Evolutionary conservation across 2,797 vertebrate genomes (phyloP).

Genomic region (Paedocypris micromegethes): DNA sequence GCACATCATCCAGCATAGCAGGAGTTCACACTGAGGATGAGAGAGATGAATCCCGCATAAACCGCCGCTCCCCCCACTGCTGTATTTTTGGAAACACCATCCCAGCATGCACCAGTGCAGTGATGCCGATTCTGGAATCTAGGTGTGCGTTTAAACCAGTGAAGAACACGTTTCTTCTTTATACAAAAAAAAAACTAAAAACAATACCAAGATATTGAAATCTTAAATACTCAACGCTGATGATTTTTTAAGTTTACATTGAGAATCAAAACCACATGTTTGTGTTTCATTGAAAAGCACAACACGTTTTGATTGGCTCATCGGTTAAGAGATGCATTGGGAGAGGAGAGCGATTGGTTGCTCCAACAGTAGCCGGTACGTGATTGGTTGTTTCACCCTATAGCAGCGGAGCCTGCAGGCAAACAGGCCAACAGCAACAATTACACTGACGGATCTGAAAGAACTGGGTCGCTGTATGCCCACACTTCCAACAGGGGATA

Average conservation of each 20-base stretch:
- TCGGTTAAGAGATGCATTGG: slow-evolving; percentile 6
- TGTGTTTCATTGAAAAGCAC: background rate
- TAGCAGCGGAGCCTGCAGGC: slow-evolving; percentile 55
- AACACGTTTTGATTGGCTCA: slow-evolving; percentile 16
- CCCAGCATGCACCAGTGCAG: slow-evolving; percentile 54
- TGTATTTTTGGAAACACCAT: slow-evolving; percentile 64
- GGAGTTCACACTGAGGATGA: slow-evolving; percentile 24
- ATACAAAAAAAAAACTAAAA: no score
- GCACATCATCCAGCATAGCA: slow-evolving; percentile 52
- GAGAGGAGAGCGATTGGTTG: slow-evolving; percentile 27
- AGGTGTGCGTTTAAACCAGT: slow-evolving; percentile 57
- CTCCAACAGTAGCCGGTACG: slow-evolving; percentile 7
- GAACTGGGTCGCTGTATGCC: slow-evolving; percentile 69
- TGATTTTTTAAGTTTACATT: no score
- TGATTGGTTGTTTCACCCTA: slow-evolving; percentile 32
- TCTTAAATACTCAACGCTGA: no score
- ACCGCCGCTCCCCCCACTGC: slow-evolving; percentile 34
- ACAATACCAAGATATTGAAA: no score
- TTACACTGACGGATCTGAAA: slow-evolving; percentile 73
- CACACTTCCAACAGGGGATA: slow-evolving; percentile 66
- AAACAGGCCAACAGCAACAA: slow-evolving; percentile 71
- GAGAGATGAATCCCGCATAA: slow-evolving; percentile 34
- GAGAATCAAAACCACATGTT: background rate
- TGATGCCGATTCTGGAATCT: slow-evolving; percentile 53
- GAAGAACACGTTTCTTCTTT: no score